These are phyloP conservation scores for Panagrolaimus sp. DNA, from an alignment of 1,140 invertebrate species.

Conservation along the genomic window DNA sequence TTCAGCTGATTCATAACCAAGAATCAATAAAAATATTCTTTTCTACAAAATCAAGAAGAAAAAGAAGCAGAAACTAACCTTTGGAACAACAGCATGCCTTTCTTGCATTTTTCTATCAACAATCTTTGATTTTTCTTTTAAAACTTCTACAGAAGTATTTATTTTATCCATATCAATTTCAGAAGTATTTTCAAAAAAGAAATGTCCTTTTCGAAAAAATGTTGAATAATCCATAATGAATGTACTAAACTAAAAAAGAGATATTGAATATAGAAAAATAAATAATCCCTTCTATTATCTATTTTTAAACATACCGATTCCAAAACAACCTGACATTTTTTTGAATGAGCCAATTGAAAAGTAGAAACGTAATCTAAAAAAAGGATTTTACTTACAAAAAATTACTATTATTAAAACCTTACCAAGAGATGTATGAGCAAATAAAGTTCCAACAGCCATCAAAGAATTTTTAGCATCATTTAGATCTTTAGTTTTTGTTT, in stretches of 20 bases:
- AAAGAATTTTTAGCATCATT: conserved; percentile 49
- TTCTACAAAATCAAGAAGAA: conserved; percentile 21
- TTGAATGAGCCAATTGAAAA: conserved; percentile 52
- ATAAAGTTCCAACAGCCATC: conserved; percentile 56
- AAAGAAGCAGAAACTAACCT: conserved; percentile 40
- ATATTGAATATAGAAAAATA: conserved; percentile 35
- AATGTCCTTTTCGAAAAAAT: conserved; percentile 48
- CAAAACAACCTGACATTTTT: conserved; percentile 50
- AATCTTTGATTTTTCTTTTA: conserved; percentile 36
- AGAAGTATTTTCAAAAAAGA: conserved; percentile 50
- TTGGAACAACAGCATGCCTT: conserved; percentile 52
- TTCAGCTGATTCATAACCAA: conserved; percentile 28
- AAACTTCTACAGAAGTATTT: conserved; percentile 30
- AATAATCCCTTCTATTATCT: conserved; percentile 28
- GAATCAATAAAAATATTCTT: conserved; percentile 22
- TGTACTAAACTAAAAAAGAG: conserved; percentile 48
- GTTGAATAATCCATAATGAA: conserved; percentile 46
- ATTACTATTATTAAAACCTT: not conserved
- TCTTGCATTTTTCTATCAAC: conserved; percentile 58
- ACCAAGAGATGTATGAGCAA: conserved; percentile 49
- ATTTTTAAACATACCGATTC: conserved; percentile 53
- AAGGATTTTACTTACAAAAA: not conserved
- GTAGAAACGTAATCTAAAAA: conserved; percentile 56
- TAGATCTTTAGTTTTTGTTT: conserved; percentile 42
- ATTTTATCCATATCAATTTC: conserved; percentile 36